Percentiles rank a stretch among this genome's conserved stretches.
Evolutionary conservation across 2,888 invertebrate species (phyloP).

Genomic region (Diaperis boleti): DNA sequence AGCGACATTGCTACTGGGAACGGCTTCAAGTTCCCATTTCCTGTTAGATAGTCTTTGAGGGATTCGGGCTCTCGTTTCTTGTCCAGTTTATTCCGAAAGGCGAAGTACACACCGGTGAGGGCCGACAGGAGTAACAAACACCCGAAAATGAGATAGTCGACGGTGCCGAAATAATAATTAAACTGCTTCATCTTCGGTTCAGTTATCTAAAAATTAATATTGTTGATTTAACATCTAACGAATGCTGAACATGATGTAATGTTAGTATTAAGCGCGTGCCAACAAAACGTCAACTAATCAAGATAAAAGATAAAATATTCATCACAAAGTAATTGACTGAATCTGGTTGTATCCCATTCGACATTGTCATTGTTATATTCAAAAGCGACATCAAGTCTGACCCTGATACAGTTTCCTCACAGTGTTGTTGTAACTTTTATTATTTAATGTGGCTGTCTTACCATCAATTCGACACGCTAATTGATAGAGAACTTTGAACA

Average conservation of each 20-base stretch:
- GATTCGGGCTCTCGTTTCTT: slow-evolving; percentile 66
- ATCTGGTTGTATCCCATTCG: background rate
- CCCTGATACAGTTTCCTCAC: background rate
- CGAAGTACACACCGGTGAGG: slow-evolving; percentile 80
- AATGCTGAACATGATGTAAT: no score
- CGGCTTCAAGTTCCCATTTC: slow-evolving; percentile 78
- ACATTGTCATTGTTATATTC: background rate
- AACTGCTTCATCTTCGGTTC: slow-evolving; percentile 20
- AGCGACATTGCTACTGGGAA: slow-evolving; percentile 90
- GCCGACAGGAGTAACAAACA: slow-evolving; percentile 79
- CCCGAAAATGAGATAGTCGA: slow-evolving; percentile 80
- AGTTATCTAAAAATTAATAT: background rate
- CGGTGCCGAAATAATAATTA: slow-evolving; percentile 58
- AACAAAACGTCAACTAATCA: no score
- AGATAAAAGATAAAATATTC: no score
- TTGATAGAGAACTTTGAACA: no score
- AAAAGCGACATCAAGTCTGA: background rate
- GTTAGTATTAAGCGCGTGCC: no score
- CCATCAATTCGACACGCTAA: no score
- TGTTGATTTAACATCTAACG: no score
- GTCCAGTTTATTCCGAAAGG: slow-evolving; percentile 68
- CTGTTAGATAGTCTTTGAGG: slow-evolving; percentile 80
- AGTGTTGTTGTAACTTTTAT: no score
- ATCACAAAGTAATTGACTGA: no score
- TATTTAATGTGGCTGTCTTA: no score